phyloP scores from a whole-genome alignment of 1,140 invertebrate genomes.

The Temnothorax curvispinosus region DNA sequence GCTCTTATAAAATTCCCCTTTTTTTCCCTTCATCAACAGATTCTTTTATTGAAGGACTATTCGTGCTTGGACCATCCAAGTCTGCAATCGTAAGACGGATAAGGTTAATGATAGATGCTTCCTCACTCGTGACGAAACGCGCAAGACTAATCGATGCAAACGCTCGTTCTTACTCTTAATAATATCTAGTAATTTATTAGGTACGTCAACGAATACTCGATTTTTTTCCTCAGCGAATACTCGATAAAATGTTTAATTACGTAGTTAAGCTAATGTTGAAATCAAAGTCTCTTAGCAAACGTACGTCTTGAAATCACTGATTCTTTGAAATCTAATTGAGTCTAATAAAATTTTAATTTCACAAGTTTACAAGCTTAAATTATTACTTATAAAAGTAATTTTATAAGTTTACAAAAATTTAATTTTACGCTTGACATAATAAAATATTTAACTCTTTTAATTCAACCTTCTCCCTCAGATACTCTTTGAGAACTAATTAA shows the following conservation, averaged over 20 bases:
- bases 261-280: neutral
- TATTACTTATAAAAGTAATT: too few relatives aligned
- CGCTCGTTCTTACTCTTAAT: slow-evolving; percentile 45
- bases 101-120: slow-evolving; percentile 55
- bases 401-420: neutral
- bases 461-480: neutral
- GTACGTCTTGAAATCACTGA: slow-evolving; percentile 6
- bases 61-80: neutral
- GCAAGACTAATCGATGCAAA: slow-evolving; percentile 55
- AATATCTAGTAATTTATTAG: slow-evolving; percentile 50
- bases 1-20: neutral
- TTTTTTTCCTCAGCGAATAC: neutral
- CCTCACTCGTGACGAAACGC: slow-evolving; percentile 37
- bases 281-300: neutral
- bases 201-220: slow-evolving; percentile 22
- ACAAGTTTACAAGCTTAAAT: too few relatives aligned
- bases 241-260: slow-evolving; percentile 42
- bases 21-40: neutral
- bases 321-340: neutral
- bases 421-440: neutral
- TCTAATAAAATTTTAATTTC: neutral
- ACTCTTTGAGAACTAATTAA: neutral
- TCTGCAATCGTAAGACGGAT: slow-evolving; percentile 30
- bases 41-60: neutral
- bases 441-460: neutral